Evolutionary conservation across 2,888 invertebrate species (phyloP), one percentile per base, ranked within the genome.

Genomic region (Acanthosepion pharaonis): DNA sequence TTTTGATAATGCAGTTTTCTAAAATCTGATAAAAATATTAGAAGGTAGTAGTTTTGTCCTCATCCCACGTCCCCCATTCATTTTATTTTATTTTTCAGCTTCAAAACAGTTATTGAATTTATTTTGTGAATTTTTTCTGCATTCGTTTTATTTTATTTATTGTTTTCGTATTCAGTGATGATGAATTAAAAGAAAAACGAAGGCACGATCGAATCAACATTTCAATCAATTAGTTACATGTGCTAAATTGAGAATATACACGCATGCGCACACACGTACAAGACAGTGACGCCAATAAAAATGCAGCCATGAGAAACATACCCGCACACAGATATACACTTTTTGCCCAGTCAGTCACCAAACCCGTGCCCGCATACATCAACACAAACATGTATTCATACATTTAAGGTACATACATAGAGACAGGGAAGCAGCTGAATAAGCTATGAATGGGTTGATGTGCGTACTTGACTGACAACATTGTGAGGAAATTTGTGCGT

Each of bases 1-100:
- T 78, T 78, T 78, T 78, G 78, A 78, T 78, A 78, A 78, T 33
- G 78, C 78, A 33, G 18, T n/a, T 78, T 78, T 78, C 78, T n/a
- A 78, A 78, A 78, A 78, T 78, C n/a, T n/a, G 78, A 78, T 33
- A 78, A 78, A 78, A 78, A 78, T 78, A 78, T 78, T 78, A 33
- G 78, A n/a, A 78, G n/a, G 78, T 78, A 78, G 78, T n/a, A 15
- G n/a, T 33, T 11, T n/a, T 78, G 15, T 78, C 2, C 78, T 78
- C 11, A n/a, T 4, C n/a, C n/a, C n/a, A 20, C n/a, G 0, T 1
- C n/a, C 2, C 11, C 9, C 15, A n/a, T 2, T 15, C 2, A 5
- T n/a, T 28, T 78, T n/a, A 8, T 28, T n/a, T 78, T 78, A 15
- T n/a, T 33, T 78, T 78, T 9, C n/a, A 59, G 20, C 23, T 78